Base-by-base conservation (phyloP, 2,797 vertebrate species). In the Argentina silus region DNA sequence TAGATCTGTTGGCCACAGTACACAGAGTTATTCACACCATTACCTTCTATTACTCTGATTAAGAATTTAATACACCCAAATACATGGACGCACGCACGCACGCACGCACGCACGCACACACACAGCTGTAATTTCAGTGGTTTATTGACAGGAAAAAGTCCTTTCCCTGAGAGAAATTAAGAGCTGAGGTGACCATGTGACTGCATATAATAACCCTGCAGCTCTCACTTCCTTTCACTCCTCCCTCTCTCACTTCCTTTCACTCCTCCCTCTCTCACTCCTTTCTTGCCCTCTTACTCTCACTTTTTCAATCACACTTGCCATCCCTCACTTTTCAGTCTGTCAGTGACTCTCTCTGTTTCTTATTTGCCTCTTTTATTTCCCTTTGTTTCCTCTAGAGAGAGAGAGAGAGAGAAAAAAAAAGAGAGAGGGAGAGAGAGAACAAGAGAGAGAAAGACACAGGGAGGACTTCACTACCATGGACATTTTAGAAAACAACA, bases 41-140 rank as follows among this genome's bases (percentile, higher is more conserved):
- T 60, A 23, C 21, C 23, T 60, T 36, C 14, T 11, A 60, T 36
- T 60, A 36, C 23, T 60, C 21, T 60, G 27, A 60, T 36, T 60
- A 60, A 27, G 23, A 60, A 27, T 60, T 60, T 5, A 60, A 60
- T 36, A 21, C 23, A 60, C 4, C 23, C 23, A 60, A 60, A 60
- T 60, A 10, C 11, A 12, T 11, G n/a, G 53, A 59, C 56, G 23
- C 21, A 59, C 21, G 21, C 19, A 23, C 55, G 23, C 56, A 27
- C 56, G 21, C 21, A 27, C 21, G n/a, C 53, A 55, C 15, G n/a
- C 53, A 17, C 21, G 8, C 57, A 59, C 57, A 59, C n/a, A 57
- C 7, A 57, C 7, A 23, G 57, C 23, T 60, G 57, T 60, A 60
- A 36, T 36, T 60, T 60, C 57, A 60, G 57, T 60, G 23, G 23